Evolutionary conservation across 2,888 invertebrate species (phyloP).

Genomic region (Sphecodes monilicornis): DNA sequence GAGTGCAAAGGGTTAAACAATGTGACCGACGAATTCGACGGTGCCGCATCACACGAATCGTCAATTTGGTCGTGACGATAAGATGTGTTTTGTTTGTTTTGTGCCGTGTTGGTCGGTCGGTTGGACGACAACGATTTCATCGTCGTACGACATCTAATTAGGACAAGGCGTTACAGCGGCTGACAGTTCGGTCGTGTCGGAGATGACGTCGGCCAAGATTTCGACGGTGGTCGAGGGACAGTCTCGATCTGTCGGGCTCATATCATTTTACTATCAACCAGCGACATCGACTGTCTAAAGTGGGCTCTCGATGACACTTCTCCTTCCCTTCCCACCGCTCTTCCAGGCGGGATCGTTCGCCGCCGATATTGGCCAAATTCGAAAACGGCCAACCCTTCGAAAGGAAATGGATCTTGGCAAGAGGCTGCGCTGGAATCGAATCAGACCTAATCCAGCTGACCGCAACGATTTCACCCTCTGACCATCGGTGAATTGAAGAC

Average conservation of each 20-base stretch:
- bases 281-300: conserved; percentile 60
- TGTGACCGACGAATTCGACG: too few relatives aligned
- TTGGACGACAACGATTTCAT: too few relatives aligned
- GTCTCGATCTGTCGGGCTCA: conserved; percentile 28
- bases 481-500: conserved; percentile 48
- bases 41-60: too few relatives aligned
- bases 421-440: conserved; percentile 70
- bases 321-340: conserved; percentile 37
- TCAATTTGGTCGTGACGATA: too few relatives aligned
- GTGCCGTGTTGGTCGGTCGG: too few relatives aligned
- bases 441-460: conserved; percentile 73
- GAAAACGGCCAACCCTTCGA: conserved; percentile 62
- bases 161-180: too few relatives aligned
- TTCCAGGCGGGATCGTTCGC: conserved; percentile 38
- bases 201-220: conserved; percentile 31
- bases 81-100: too few relatives aligned
- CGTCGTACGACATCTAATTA: too few relatives aligned
- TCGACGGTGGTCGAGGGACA: conserved; percentile 3
- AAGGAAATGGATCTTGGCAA: conserved; percentile 74
- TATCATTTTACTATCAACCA: conserved; percentile 68
- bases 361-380: conserved; percentile 72
- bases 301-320: conserved; percentile 67
- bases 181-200: conserved; percentile 11
- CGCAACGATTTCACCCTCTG: conserved; percentile 67
- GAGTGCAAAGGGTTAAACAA: too few relatives aligned